phyloP scores from a whole-genome alignment of 1,140 invertebrate genomes.

The Euschistus heros region DNA sequence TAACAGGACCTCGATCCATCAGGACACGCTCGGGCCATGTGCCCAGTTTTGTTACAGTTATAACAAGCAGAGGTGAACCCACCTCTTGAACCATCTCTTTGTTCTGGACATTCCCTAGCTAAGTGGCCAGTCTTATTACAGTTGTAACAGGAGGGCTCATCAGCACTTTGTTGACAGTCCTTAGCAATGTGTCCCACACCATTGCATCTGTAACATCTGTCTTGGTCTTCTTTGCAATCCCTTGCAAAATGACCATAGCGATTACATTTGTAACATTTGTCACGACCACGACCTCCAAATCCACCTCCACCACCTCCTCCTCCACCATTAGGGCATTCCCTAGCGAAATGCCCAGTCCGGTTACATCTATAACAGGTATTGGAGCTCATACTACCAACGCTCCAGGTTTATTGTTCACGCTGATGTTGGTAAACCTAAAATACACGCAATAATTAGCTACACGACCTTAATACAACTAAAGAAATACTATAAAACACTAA shows the following conservation, averaged over 20 bases:
- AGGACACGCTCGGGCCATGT: conserved; percentile 80
- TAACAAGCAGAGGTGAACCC: conserved; percentile 56
- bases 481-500: background rate
- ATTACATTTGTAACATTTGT: conserved; percentile 93
- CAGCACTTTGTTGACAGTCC: conserved; percentile 71
- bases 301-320: conserved; percentile 40
- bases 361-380: conserved; percentile 83
- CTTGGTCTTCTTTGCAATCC: conserved; percentile 73
- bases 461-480: background rate
- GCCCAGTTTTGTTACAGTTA: conserved; percentile 78
- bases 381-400: conserved; percentile 48
- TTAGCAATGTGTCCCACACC: conserved; percentile 80
- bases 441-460: conserved; percentile 8
- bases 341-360: conserved; percentile 72
- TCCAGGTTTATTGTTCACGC: conserved; percentile 38
- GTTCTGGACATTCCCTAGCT: conserved; percentile 78
- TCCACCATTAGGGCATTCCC: conserved; percentile 58
- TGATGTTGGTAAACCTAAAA: conserved; percentile 14
- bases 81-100: conserved; percentile 41
- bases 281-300: conserved; percentile 45
- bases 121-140: conserved; percentile 82
- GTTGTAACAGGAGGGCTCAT: conserved; percentile 74
- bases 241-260: conserved; percentile 84
- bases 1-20: conserved; percentile 73
- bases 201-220: conserved; percentile 75